These are phyloP conservation scores for Dolichotis patagonum DNA, from an alignment of 2,113 vertebrate genomes.

Conservation along the genomic window DNA sequence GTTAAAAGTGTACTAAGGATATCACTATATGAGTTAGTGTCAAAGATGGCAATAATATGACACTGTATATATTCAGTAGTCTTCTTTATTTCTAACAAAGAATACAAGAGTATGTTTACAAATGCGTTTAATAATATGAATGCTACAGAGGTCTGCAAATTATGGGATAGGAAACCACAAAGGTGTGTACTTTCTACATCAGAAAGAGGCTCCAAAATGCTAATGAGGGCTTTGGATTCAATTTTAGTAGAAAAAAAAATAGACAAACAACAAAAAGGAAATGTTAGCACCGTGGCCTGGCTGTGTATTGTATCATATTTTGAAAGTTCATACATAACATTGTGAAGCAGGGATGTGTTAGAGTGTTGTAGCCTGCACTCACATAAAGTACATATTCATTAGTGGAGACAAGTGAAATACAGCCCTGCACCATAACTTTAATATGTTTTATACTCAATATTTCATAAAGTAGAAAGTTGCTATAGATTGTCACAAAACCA, in stretches of 20 bases:
- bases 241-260: not conserved
- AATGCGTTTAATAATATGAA: not conserved
- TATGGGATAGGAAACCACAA: not conserved
- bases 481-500: not conserved
- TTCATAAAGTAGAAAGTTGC: not conserved
- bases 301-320: not conserved
- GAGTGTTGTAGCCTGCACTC: not conserved
- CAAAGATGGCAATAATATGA: not conserved
- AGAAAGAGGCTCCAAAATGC: not conserved
- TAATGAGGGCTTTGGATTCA: not conserved
- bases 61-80: not conserved
- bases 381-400: not conserved
- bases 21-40: not conserved
- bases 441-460: not conserved
- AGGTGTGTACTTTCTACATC: accelerated
- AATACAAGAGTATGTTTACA: not conserved
- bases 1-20: not conserved
- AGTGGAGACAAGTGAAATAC: not conserved
- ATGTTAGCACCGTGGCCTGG: not conserved
- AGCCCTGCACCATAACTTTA: not conserved
- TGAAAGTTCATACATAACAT: not conserved
- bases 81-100: not conserved
- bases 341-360: not conserved
- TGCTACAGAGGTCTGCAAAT: not conserved
- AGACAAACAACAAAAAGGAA: not conserved